Percentiles rank a stretch among this genome's conserved stretches.
Conservation (phyloP, 2,113 vertebrate genomes). For the Zapus hudsonius region DNA sequence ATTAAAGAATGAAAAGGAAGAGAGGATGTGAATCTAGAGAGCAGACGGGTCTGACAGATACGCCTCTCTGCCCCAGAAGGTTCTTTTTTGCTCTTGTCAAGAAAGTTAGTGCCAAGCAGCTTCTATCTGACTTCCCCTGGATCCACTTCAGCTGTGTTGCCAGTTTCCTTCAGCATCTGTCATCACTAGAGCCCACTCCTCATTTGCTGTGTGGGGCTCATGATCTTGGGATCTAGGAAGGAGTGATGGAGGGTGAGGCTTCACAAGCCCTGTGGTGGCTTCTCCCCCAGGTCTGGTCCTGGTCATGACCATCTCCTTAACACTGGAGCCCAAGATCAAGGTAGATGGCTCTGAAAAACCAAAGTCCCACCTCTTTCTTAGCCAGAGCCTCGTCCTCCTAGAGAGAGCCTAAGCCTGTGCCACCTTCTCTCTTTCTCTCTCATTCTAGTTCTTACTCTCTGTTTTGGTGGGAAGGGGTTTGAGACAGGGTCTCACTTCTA, state of each 20-base stretch:
- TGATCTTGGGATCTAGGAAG: background rate
- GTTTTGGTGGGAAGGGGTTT: too few species aligned
- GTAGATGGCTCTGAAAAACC: background rate
- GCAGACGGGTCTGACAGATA: background rate
- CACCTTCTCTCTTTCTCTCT: background rate
- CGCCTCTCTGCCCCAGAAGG: background rate
- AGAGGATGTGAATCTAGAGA: background rate
- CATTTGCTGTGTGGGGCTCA: background rate
- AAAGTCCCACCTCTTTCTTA: background rate
- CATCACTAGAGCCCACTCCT: background rate
- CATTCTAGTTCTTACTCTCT: too few species aligned
- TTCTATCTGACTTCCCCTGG: background rate
- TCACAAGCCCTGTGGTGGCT: background rate
- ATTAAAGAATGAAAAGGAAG: background rate
- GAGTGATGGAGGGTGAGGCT: too few species aligned
- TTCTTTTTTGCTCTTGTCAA: background rate
- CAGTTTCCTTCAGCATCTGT: background rate
- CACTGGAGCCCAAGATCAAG: background rate
- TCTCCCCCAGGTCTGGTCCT: background rate
- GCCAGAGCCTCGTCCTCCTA: background rate
- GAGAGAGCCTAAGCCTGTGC: background rate
- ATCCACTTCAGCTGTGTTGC: background rate
- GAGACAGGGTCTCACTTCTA: too few species aligned
- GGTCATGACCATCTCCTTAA: background rate
- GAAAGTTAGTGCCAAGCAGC: background rate